A percentile compares a stretch with the other conserved stretches of the same genome.
Evolutionary conservation across 2,113 vertebrate genomes (phyloP).

Genomic region (Gallinago paraguaiae): DNA sequence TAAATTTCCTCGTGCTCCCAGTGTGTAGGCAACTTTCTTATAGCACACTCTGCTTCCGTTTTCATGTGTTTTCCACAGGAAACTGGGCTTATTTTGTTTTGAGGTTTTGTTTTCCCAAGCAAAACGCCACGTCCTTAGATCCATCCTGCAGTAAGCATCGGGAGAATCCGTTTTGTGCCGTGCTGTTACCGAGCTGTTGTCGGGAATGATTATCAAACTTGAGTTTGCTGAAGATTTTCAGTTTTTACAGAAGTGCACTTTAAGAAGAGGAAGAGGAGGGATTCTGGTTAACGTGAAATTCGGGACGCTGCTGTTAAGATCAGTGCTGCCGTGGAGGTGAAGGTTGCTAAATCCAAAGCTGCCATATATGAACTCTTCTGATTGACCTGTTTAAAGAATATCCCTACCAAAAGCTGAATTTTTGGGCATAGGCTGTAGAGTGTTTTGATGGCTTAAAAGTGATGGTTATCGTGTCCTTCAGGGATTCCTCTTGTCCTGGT

Average conservation of each 20-base stretch:
- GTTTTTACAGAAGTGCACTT: slow-evolving; percentile 67
- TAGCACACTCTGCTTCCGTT: background rate
- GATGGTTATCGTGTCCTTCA: background rate
- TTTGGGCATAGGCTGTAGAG: background rate
- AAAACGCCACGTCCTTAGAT: slow-evolving; percentile 45
- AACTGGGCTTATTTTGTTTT: slow-evolving; percentile 9
- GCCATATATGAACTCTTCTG: background rate
- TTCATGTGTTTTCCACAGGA: slow-evolving; percentile 35
- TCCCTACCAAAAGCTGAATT: background rate
- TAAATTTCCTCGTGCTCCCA: slow-evolving; percentile 24
- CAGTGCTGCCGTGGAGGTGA: background rate
- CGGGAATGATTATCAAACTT: background rate
- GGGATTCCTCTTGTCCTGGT: background rate
- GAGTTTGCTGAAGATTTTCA: slow-evolving; percentile 6
- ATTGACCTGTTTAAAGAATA: background rate
- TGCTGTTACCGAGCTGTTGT: slow-evolving; percentile 15
- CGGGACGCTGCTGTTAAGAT: background rate
- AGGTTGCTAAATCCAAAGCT: background rate
- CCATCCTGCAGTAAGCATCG: background rate
- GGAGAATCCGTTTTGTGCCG: slow-evolving; percentile 30
- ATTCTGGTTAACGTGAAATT: background rate
- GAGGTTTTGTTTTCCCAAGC: slow-evolving; percentile 22
- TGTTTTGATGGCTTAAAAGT: background rate
- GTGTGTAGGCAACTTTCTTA: slow-evolving; percentile 14
- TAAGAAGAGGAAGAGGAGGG: slow-evolving; percentile 24